Percentiles rank a stretch among this genome's conserved stretches.
Evolutionary conservation across 2,113 vertebrate species (phyloP).

Genomic region (Xiphophorus hellerii): DNA sequence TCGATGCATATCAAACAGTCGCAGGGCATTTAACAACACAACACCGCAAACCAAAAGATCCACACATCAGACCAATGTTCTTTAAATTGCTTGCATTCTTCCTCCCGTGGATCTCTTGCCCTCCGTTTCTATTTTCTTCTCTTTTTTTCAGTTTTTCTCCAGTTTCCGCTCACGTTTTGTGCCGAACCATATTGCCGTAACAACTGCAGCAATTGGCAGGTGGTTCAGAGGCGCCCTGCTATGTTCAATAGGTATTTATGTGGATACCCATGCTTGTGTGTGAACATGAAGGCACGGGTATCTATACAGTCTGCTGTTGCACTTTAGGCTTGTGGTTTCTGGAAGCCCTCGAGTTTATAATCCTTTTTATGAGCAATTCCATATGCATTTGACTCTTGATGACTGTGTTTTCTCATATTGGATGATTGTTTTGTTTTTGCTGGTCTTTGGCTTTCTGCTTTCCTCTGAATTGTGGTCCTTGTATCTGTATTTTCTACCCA

Average conservation of each 20-base stretch:
- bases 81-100: not conserved
- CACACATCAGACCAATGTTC: slow-evolving; percentile 10
- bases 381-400: slow-evolving; percentile 30
- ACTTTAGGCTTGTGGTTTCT: not conserved
- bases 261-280: slow-evolving; percentile 28
- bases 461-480: not conserved
- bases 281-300: slow-evolving; percentile 14
- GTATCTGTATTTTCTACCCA: not conserved
- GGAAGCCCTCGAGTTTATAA: not conserved
- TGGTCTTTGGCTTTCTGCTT: slow-evolving; percentile 2
- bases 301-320: not conserved
- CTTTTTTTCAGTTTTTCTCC: slow-evolving; percentile 20
- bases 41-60: slow-evolving; percentile 40
- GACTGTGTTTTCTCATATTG: slow-evolving; percentile 5
- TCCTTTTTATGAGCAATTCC: not conserved
- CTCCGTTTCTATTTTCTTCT: slow-evolving; percentile 3
- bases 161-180: slow-evolving; percentile 9
- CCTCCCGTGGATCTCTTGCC: not conserved
- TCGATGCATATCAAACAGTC: slow-evolving; percentile 39
- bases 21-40: slow-evolving; percentile 6
- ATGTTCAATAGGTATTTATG: slow-evolving; percentile 41
- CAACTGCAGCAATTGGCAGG: slow-evolving; percentile 28
- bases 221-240: slow-evolving; percentile 16
- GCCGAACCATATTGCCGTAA: slow-evolving; percentile 34
- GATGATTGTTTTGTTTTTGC: slow-evolving; percentile 19